Conservation (phyloP, 23 tunicate species). For the Ascidia mentula region DNA sequence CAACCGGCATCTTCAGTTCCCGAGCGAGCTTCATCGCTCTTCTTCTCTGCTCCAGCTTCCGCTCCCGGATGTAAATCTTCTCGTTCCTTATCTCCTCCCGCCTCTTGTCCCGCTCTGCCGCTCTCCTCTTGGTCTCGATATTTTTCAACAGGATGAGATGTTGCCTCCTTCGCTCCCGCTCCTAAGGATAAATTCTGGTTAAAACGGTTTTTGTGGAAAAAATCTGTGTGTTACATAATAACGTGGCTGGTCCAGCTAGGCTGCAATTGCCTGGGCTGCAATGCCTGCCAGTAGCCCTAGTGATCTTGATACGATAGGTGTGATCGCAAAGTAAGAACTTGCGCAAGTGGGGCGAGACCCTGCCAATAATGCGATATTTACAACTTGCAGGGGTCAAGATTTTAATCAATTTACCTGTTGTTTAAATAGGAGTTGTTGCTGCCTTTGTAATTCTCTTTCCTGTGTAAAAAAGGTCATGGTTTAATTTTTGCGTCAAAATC, state of each 20-base stretch:
- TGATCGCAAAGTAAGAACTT: too few relatives aligned
- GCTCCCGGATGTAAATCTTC: slow-evolving; percentile 59
- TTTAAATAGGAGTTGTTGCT: slow-evolving; percentile 13
- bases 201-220: background rate
- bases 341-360: background rate
- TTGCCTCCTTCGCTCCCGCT: slow-evolving; percentile 68
- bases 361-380: background rate
- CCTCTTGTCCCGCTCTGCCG: slow-evolving; percentile 81
- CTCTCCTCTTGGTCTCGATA: slow-evolving; percentile 66
- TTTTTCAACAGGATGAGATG: slow-evolving; percentile 61
- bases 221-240: background rate
- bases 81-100: slow-evolving; percentile 86
- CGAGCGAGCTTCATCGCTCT: slow-evolving; percentile 76
- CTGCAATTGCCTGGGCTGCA: background rate
- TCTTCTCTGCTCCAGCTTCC: slow-evolving; percentile 74
- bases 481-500: too few relatives aligned
- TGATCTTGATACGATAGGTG: background rate
- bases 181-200: slow-evolving; percentile 18
- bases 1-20: slow-evolving; percentile 84
- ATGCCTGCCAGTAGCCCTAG: background rate
- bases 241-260: background rate
- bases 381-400: background rate
- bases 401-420: slow-evolving; percentile 9
- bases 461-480: background rate
- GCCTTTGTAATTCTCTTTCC: slow-evolving; percentile 24